Evolutionary conservation across 2,797 vertebrate genomes (phyloP).

Genomic region (Propithecus deckenii): DNA sequence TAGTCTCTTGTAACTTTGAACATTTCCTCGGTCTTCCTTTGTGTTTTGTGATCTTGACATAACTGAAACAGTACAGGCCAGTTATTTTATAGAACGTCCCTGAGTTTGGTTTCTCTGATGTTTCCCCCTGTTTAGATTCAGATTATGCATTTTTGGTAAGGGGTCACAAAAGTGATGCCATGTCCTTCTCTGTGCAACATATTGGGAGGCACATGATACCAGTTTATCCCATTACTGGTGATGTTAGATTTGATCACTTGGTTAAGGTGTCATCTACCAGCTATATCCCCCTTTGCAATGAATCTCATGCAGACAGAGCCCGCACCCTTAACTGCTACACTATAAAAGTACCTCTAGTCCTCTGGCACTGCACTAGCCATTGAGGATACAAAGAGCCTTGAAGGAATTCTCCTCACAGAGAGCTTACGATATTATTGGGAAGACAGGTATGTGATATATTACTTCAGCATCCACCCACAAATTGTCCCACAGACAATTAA

Average conservation of each 20-base stretch:
- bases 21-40: not conserved
- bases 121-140: not conserved
- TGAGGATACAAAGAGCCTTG: conserved; percentile 1
- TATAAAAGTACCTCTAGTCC: not conserved
- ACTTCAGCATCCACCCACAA: not conserved
- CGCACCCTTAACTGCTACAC: not conserved
- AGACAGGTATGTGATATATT: not conserved
- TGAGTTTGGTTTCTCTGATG: not conserved
- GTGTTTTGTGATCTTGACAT: not conserved
- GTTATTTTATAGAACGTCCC: not conserved
- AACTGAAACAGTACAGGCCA: not conserved
- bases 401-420: conserved; percentile 5
- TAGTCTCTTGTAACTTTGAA: conserved; percentile 25
- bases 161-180: not conserved
- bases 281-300: not conserved
- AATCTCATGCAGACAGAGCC: not conserved
- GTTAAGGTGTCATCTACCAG: not conserved
- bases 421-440: not conserved
- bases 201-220: not conserved
- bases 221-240: not conserved
- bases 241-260: not conserved
- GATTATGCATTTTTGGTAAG: not conserved
- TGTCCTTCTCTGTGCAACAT: not conserved
- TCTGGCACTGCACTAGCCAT: not conserved
- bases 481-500: not conserved